Conservation (phyloP, 2,797 vertebrate species). For the Chloroceryle amazona region DNA sequence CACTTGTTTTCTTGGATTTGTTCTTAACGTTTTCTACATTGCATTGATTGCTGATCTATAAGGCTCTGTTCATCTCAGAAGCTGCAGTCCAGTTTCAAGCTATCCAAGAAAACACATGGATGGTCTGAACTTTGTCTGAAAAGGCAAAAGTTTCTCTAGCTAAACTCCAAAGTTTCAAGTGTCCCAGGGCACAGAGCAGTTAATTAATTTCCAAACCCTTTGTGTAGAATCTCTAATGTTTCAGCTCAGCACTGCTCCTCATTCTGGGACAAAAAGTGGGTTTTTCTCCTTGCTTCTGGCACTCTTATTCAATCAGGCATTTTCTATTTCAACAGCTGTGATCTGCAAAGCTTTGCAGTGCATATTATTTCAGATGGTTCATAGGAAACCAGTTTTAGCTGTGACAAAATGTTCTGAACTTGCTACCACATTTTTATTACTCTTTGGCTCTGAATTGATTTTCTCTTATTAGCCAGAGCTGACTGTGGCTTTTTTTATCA, state of each 20-base stretch:
- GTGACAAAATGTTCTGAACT: conserved; percentile 74
- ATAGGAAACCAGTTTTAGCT: conserved; percentile 66
- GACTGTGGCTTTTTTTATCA: conserved; percentile 59
- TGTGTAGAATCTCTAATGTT: background rate
- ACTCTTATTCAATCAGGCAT: background rate
- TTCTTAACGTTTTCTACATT: background rate
- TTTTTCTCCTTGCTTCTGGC: background rate
- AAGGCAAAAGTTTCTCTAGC: background rate
- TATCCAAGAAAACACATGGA: background rate
- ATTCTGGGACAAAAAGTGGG: background rate
- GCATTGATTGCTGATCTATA: background rate
- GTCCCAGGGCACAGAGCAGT: background rate
- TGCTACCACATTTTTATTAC: conserved; percentile 66
- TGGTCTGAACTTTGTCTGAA: background rate
- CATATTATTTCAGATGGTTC: conserved; percentile 46
- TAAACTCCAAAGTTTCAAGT: background rate
- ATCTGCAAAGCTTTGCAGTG: conserved; percentile 9
- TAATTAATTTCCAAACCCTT: background rate
- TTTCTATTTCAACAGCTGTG: background rate
- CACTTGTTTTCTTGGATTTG: conserved; percentile 12
- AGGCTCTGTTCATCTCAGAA: background rate
- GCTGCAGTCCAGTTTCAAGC: background rate
- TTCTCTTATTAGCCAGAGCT: conserved; percentile 62
- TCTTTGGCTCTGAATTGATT: conserved; percentile 66
- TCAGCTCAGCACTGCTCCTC: background rate